A percentile compares a stretch with the other conserved stretches of the same genome.
These are phyloP conservation scores for Myripristis jacobus DNA, from an alignment of 2,797 vertebrate species.

Conservation along the genomic window DNA sequence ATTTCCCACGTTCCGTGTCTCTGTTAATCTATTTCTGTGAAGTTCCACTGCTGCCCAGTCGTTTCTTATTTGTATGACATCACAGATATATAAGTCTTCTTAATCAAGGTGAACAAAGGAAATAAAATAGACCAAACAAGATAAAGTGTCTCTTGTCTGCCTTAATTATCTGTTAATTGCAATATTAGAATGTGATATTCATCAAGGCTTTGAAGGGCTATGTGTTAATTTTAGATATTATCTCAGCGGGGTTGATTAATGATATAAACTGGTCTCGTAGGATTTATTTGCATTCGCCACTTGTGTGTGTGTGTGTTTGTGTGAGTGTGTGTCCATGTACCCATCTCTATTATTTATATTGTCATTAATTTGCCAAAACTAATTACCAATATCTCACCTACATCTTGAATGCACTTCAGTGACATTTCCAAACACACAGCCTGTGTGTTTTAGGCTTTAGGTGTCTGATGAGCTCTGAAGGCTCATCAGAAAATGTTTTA, in stretches of 20 bases:
- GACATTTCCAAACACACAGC: background rate
- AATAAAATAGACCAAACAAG: conserved; percentile 19
- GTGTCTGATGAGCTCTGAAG: background rate
- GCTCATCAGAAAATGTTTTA: background rate
- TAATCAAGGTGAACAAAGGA: conserved; percentile 16
- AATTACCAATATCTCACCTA: background rate
- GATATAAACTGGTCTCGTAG: background rate
- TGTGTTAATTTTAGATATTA: conserved; percentile 18
- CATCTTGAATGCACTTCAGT: background rate
- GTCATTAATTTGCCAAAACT: background rate
- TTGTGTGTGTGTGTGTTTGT: background rate
- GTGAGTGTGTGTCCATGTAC: background rate
- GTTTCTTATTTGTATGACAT: conserved; percentile 7
- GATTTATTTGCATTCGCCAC: background rate
- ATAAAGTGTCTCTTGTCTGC: conserved; percentile 1
- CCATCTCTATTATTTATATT: background rate
- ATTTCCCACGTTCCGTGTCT: background rate
- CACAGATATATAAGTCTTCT: conserved; percentile 15
- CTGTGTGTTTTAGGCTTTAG: background rate
- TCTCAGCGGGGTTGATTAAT: conserved; percentile 6
- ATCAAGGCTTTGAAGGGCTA: conserved; percentile 17
- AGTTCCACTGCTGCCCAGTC: background rate
- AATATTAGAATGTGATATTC: conserved; percentile 21
- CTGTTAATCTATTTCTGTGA: conserved; percentile 1
- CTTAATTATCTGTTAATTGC: conserved; percentile 33